Conservation (phyloP, 2,797 vertebrate genomes). For the Fundulus diaphanus region DNA sequence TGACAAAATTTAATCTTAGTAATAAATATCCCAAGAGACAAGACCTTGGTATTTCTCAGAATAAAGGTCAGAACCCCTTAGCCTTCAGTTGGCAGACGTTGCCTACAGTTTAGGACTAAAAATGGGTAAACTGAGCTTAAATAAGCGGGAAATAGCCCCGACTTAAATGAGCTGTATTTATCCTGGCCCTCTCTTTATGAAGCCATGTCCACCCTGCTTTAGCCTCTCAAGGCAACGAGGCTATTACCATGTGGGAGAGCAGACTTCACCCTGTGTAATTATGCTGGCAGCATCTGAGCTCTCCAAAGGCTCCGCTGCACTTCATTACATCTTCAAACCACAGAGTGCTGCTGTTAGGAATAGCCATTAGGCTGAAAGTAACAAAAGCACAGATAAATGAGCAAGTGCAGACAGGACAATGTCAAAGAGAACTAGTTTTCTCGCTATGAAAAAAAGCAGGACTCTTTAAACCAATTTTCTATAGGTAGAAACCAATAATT, state of each 20-base stretch:
- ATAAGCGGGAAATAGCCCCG: constrained; percentile 6
- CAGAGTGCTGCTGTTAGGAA: constrained; percentile 64
- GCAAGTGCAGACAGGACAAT: constrained; percentile 4
- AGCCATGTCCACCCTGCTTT: constrained; percentile 41
- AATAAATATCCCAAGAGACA: neutral
- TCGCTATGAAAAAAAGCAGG: constrained; percentile 6
- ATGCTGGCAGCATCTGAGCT: constrained; percentile 54
- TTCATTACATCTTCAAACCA: constrained; percentile 56
- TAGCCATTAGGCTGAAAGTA: constrained; percentile 45
- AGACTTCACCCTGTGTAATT: constrained; percentile 66
- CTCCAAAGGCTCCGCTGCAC: constrained; percentile 53
- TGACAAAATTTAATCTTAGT: neutral
- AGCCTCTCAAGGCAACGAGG: constrained; percentile 52
- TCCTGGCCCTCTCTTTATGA: constrained; percentile 51
- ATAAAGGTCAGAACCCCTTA: neutral
- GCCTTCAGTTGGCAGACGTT: neutral
- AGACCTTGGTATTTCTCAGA: neutral
- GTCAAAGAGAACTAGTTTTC: constrained; percentile 13
- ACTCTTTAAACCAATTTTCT: constrained; percentile 8
- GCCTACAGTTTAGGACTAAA: constrained; percentile 4
- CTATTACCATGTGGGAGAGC: constrained; percentile 65
- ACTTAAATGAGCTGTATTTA: constrained; percentile 33
- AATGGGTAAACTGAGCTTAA: constrained; percentile 18
- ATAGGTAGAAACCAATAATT: constrained; percentile 22
- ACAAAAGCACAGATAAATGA: constrained; percentile 25